Conservation (phyloP, 2,888 invertebrate genomes). For the Hoplodrina blanda region DNA sequence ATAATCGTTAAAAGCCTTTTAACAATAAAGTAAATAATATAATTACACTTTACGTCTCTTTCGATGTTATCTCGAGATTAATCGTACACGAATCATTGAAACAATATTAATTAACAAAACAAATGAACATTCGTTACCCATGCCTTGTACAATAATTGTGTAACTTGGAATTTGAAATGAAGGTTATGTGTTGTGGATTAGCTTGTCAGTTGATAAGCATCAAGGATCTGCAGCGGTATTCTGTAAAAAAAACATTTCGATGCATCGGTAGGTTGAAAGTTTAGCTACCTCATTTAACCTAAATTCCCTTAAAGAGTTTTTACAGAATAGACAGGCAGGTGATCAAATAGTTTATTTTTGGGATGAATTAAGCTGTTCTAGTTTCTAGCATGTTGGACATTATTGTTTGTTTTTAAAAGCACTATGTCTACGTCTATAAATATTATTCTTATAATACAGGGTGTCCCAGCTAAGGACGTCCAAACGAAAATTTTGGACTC, state of each 20-base stretch:
- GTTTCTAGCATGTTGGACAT: too few species aligned
- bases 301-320: too few species aligned
- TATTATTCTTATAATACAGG: too few species aligned
- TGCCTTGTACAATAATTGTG: constrained; percentile 2
- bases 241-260: background rate
- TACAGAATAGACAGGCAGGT: too few species aligned
- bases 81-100: constrained; percentile 26
- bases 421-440: too few species aligned
- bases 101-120: constrained; percentile 36
- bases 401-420: too few species aligned
- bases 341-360: too few species aligned
- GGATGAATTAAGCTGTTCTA: too few species aligned
- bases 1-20: constrained; percentile 6
- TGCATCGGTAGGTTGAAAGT: too few species aligned
- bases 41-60: constrained; percentile 28
- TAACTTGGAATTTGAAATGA: constrained; percentile 6
- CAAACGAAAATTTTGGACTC: too few species aligned
- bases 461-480: too few species aligned
- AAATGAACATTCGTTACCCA: constrained; percentile 10
- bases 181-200: constrained; percentile 24
- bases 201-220: constrained; percentile 9
- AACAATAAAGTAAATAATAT: constrained; percentile 16
- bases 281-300: too few species aligned
- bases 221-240: background rate
- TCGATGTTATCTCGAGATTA: constrained; percentile 41